Conservation (phyloP, 2,113 vertebrate species). For the Cottus gobio region DNA sequence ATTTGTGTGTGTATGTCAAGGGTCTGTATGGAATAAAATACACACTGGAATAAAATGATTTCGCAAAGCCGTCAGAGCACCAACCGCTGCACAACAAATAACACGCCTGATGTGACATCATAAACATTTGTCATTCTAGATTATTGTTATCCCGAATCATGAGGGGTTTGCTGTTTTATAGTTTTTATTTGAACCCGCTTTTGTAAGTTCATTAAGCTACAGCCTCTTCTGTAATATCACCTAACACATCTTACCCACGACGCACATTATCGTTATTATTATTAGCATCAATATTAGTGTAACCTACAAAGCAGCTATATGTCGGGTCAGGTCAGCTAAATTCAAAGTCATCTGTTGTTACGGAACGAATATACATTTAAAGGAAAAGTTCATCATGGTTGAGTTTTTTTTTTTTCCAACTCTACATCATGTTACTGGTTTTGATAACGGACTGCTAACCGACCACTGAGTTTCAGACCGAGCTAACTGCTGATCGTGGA, state of each 20-base stretch:
- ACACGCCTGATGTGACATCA: background rate
- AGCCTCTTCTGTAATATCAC: background rate
- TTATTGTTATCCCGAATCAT: background rate
- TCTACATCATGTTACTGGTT: background rate
- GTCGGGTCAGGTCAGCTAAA: background rate
- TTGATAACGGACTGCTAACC: background rate
- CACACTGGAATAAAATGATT: background rate
- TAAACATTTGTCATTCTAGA: background rate
- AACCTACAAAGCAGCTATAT: background rate
- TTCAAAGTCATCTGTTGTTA: background rate
- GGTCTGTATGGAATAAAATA: conserved; percentile 16
- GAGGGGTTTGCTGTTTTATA: background rate
- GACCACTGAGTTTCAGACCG: conserved; percentile 21
- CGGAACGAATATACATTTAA: background rate
- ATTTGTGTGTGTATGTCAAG: background rate
- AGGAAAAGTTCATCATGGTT: background rate
- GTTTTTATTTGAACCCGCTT: background rate
- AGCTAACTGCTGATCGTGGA: conserved; percentile 8
- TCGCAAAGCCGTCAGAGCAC: background rate
- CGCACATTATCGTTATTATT: background rate
- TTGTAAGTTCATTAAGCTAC: background rate
- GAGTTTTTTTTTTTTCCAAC: background rate
- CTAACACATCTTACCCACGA: background rate
- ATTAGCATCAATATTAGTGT: background rate
- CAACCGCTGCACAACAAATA: background rate